phyloP scores from a whole-genome alignment of 1,140 invertebrate species.

The Mya arenaria region DNA sequence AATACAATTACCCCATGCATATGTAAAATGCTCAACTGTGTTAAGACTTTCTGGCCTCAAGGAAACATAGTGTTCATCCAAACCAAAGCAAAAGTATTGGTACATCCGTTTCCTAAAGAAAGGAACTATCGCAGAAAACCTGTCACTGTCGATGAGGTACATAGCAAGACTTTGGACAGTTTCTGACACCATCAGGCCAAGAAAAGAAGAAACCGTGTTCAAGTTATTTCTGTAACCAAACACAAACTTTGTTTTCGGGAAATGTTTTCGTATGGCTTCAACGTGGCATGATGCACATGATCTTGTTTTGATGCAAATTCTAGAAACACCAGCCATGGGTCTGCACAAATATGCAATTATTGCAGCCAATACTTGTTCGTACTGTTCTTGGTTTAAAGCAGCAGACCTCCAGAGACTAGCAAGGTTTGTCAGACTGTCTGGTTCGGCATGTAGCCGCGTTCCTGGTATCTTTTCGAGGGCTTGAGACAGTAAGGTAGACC shows the following conservation, averaged over 20 bases:
- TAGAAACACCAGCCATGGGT: background rate
- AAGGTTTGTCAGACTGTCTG: slow-evolving; percentile 27
- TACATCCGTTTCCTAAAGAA: slow-evolving; percentile 14
- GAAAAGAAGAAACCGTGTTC: slow-evolving; percentile 29
- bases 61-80: background rate
- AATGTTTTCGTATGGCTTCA: background rate
- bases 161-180: slow-evolving; percentile 6
- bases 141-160: slow-evolving; percentile 19
- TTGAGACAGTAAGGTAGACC: background rate
- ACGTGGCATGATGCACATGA: background rate
- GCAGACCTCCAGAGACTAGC: background rate
- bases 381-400: background rate
- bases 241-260: background rate
- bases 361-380: slow-evolving; percentile 1
- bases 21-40: slow-evolving; percentile 17
- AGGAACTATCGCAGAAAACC: background rate
- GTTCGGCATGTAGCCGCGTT: slow-evolving; percentile 2
- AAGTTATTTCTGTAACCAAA: slow-evolving; percentile 26
- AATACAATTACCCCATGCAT: slow-evolving; percentile 20
- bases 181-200: slow-evolving; percentile 28
- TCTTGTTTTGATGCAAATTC: slow-evolving; percentile 14
- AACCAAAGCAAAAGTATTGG: slow-evolving; percentile 6
- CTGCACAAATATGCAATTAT: background rate
- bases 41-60: background rate
- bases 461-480: slow-evolving; percentile 11